Evolutionary conservation across 53 echinoderm and acorn worm species (phyloP).

Genomic region (Paracentrotus lividus): DNA sequence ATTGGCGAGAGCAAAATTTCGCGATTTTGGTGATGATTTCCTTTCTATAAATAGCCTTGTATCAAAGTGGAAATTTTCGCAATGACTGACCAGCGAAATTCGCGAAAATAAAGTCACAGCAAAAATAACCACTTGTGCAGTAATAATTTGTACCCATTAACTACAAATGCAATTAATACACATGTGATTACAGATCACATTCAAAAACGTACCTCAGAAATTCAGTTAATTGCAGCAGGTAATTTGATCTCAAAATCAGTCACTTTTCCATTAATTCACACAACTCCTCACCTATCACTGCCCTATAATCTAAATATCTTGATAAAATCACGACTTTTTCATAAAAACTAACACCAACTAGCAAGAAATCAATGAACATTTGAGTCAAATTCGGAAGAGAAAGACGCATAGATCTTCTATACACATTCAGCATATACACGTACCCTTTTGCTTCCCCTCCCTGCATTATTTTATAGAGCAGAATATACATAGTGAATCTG

Average conservation of each 20-base stretch:
- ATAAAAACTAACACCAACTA: background rate
- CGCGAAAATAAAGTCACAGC: too few species aligned
- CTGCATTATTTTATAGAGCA: conserved; percentile 33
- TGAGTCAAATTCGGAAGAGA: background rate
- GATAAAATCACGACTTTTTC: background rate
- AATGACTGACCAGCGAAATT: too few species aligned
- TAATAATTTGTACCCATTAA: too few species aligned
- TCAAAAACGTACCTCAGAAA: background rate
- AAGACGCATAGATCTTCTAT: conserved; percentile 1
- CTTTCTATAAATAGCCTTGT: too few species aligned
- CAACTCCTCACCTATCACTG: background rate
- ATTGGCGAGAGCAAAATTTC: too few species aligned
- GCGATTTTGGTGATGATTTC: too few species aligned
- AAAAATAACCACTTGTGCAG: too few species aligned
- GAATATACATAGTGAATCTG: conserved; percentile 66
- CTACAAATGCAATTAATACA: background rate
- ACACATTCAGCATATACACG: background rate
- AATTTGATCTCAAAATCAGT: background rate
- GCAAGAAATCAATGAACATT: background rate
- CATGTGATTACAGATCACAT: background rate
- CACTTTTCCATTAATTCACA: conserved; percentile 5
- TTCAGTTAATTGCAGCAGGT: background rate
- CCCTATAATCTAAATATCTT: background rate
- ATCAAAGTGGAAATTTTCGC: too few species aligned
- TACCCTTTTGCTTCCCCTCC: background rate